These are phyloP conservation scores for Chrysochloris asiatica DNA, from an alignment of 2,113 vertebrate species.

Conservation along the genomic window DNA sequence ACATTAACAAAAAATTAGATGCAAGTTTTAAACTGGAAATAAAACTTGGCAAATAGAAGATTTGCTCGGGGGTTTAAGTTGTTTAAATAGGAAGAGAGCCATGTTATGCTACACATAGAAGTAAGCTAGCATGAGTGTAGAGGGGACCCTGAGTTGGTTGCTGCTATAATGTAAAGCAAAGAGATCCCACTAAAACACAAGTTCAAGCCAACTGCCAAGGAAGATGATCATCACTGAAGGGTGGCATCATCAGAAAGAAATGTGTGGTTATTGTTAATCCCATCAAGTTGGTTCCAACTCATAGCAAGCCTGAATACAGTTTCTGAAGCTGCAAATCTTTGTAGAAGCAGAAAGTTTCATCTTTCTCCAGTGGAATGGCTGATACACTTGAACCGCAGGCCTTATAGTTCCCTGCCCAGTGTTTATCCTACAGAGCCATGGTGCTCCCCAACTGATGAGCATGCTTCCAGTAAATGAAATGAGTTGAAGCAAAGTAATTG, in stretches of 20 bases:
- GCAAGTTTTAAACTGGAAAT: constrained; percentile 40
- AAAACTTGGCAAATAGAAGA: constrained; percentile 22
- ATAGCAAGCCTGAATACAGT: too few relatives aligned
- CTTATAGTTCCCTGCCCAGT: too few relatives aligned
- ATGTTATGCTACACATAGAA: background rate
- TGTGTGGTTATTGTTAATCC: too few relatives aligned
- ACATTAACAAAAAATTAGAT: constrained; percentile 52
- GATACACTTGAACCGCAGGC: too few relatives aligned
- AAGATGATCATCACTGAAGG: background rate
- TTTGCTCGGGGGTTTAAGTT: background rate
- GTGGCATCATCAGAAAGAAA: background rate
- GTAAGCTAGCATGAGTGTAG: background rate
- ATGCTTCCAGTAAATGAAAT: background rate
- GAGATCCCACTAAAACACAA: background rate
- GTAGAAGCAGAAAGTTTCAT: too few relatives aligned
- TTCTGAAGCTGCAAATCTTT: too few relatives aligned
- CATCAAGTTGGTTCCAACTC: too few relatives aligned
- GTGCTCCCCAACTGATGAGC: background rate
- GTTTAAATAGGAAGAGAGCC: constrained; percentile 37
- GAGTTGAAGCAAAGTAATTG: background rate
- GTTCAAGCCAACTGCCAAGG: background rate
- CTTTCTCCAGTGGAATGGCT: too few relatives aligned
- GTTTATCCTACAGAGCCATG: too few relatives aligned
- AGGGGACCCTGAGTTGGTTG: background rate
- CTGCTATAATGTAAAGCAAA: background rate